These are phyloP conservation scores for Syritta pipiens DNA, from an alignment of 2,888 invertebrate species.

Conservation along the genomic window DNA sequence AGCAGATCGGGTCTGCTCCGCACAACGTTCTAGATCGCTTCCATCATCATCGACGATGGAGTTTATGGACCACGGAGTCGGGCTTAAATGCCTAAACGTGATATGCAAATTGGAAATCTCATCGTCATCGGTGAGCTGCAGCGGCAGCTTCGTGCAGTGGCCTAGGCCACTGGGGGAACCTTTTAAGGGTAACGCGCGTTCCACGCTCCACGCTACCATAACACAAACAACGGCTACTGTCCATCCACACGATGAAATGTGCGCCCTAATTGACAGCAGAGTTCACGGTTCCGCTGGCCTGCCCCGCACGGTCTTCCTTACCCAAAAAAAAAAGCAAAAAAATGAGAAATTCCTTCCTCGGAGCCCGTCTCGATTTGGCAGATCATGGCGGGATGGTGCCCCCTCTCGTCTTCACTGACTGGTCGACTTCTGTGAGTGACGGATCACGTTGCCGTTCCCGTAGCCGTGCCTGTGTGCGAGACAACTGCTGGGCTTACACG, in stretches of 20 bases:
- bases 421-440: conserved; percentile 26
- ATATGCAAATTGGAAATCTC: conserved; percentile 66
- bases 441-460: conserved; percentile 39
- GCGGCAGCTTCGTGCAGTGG: no score
- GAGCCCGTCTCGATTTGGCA: conserved; percentile 32
- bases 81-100: conserved; percentile 65
- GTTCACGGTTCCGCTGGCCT: conserved; percentile 55
- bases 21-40: conserved; percentile 54
- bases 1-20: conserved; percentile 8
- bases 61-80: conserved; percentile 65
- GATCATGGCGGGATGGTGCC: conserved; percentile 40
- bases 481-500: conserved; percentile 58
- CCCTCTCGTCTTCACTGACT: conserved; percentile 2
- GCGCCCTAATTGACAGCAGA: conserved; percentile 61
- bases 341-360: conserved; percentile 24
- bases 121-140: no score
- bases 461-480: conserved; percentile 6
- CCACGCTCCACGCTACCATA: no score
- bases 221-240: conserved; percentile 38
- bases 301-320: conserved; percentile 2
- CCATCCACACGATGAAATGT: conserved; percentile 33
- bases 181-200: conserved; percentile 30
- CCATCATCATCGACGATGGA: conserved; percentile 50
- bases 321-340: no score
- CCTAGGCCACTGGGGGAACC: conserved; percentile 16